A percentile compares a stretch with the other conserved stretches of the same genome.
Evolutionary conservation across 2,113 vertebrate genomes (phyloP).

Genomic region (Gallinago jamesoni): DNA sequence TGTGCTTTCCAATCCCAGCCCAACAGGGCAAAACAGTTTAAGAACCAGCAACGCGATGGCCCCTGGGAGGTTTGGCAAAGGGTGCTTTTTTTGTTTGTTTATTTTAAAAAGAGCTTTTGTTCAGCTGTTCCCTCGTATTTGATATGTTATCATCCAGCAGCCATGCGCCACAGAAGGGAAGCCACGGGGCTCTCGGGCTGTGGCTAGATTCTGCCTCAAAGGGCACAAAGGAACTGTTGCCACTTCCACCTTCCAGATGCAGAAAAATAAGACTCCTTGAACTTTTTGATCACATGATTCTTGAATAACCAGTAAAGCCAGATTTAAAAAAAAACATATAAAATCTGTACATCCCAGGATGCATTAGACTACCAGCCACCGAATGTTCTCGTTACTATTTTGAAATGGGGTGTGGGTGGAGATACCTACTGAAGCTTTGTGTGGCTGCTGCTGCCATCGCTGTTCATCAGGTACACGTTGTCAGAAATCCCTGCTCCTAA

Average conservation of each 20-base stretch:
- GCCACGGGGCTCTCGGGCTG: accelerated
- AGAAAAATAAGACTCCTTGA: background rate
- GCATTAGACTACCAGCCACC: background rate
- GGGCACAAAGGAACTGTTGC: background rate
- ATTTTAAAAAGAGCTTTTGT: background rate
- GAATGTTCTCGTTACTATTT: background rate
- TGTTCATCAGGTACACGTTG: background rate
- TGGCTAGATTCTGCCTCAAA: background rate
- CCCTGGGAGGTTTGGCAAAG: background rate
- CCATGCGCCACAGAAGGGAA: background rate
- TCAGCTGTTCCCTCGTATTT: background rate
- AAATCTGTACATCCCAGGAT: background rate
- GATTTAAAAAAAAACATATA: background rate
- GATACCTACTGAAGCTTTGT: constrained; percentile 10
- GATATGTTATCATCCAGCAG: background rate
- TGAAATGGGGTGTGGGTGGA: background rate
- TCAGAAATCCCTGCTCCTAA: background rate
- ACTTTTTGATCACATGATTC: background rate
- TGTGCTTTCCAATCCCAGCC: background rate
- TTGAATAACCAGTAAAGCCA: background rate
- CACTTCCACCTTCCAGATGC: background rate
- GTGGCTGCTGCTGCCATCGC: background rate
- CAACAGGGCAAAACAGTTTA: background rate
- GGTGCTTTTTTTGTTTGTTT: background rate
- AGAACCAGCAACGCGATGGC: background rate